Base-by-base conservation (phyloP, 2,888 invertebrate species). In the Mythimna impura region DNA sequence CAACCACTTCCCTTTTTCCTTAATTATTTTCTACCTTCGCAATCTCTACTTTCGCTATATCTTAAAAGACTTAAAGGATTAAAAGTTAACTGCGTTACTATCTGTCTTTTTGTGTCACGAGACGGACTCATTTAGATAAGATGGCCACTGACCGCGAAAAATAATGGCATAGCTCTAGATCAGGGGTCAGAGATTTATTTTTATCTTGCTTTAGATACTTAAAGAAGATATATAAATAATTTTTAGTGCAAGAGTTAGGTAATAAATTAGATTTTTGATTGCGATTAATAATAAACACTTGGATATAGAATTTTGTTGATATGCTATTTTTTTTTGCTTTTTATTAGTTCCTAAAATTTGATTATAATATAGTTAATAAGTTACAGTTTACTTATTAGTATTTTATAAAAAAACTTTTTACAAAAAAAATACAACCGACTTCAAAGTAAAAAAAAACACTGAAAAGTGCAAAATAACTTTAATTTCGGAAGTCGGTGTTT, bases 121-220 rank as follows among this genome's bases (percentile, higher is more conserved):
- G 52, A 57, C 43, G n/a, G 1, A 54, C 36, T 58, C 25, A 60
- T 66, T 67, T 17, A 74, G 70, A 79, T 75, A 76, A 76, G 58
- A 25, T 64, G 12, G 68, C 66, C 68, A 71, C 55, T 80, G 76
- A 71, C 68, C 80, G 68, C 68, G 34, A 68, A 65, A 62, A 62
- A 50, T 22, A 62, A 20, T 73, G 10, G 36, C 43, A 34, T 30
- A 58, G 34, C 12, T 60, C 25, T 30, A 76, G 22, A 73, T 74
- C 47, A 40, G 50, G 12, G 69, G 57, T 70, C 76, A 66, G 50
- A 7, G 60, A 25, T 22, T 65, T 64, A 67, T 55, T 40, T 34
- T 60, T 72, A n/a, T 72, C 17, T 58, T 60, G 65, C 3, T 47
- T 36, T 20, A 36, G 10, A 1, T 72, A 47, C 52, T 52, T 2